phyloP scores from a whole-genome alignment of 2,888 invertebrate species.

The Pandemis heparana region DNA sequence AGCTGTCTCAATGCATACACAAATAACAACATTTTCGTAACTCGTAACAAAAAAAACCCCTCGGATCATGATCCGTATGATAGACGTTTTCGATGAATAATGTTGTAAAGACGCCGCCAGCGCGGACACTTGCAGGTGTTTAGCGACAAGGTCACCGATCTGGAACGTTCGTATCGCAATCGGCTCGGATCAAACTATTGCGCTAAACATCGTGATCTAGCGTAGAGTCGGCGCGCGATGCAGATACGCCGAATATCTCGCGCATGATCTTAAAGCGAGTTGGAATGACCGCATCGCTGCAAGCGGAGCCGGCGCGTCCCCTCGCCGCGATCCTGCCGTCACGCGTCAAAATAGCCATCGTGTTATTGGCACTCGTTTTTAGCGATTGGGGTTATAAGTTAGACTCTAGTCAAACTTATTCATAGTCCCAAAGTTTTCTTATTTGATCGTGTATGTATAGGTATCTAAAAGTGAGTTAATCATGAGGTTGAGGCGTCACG shows the following conservation, averaged over 20 bases:
- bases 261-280: conserved; percentile 14
- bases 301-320: background rate
- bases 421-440: background rate
- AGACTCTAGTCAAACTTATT: background rate
- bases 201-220: background rate
- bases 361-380: conserved; percentile 8
- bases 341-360: conserved; percentile 22
- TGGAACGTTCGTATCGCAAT: conserved; percentile 14
- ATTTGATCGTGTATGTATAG: background rate
- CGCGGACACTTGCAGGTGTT: conserved; percentile 7
- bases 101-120: background rate
- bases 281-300: background rate
- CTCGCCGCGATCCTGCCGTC: conserved; percentile 9
- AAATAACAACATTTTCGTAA: background rate
- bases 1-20: background rate
- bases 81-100: background rate
- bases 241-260: conserved; percentile 6
- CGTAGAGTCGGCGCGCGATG: background rate
- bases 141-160: conserved; percentile 5
- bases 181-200: conserved; percentile 4
- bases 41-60: background rate
- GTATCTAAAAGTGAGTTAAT: background rate
- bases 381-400: background rate
- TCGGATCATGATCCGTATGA: background rate
- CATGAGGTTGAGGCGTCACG: background rate